Conservation (phyloP, 2,113 vertebrate species). For the Crotalus horridus region DNA sequence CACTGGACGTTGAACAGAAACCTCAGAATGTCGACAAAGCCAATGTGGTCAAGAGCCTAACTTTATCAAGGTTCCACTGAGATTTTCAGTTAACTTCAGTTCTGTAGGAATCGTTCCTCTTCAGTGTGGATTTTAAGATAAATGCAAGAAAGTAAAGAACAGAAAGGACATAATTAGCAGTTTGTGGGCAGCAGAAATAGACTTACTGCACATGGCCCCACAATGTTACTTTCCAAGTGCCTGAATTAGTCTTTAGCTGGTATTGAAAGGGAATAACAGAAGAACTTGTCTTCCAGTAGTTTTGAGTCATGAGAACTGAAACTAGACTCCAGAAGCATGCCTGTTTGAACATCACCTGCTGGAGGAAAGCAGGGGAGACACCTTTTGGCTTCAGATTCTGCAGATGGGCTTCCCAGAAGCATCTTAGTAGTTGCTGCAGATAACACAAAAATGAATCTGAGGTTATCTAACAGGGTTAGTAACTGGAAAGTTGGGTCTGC, state of each 20-base stretch:
- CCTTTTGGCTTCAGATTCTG: not conserved
- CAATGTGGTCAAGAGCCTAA: not conserved
- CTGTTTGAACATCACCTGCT: not conserved
- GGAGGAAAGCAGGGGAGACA: not conserved
- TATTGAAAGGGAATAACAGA: not conserved
- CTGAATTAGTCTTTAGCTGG: not conserved
- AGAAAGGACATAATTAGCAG: not conserved
- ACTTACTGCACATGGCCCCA: not conserved
- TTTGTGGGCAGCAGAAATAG: not conserved
- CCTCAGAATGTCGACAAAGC: not conserved
- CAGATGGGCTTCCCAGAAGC: not conserved
- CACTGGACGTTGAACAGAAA: not conserved
- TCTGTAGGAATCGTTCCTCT: not conserved
- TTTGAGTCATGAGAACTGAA: not conserved
- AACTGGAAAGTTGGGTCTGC: not conserved
- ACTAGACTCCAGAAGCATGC: not conserved
- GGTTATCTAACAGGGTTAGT: not conserved
- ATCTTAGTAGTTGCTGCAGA: not conserved
- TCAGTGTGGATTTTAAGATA: not conserved
- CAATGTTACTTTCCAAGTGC: not conserved
- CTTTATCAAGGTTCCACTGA: not conserved
- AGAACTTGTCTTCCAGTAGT: not conserved
- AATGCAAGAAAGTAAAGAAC: not conserved
- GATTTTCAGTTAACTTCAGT: not conserved
- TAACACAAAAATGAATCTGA: not conserved